Base-by-base conservation (phyloP, 2,888 invertebrate genomes). In the Pristionchus entomophagus region DNA sequence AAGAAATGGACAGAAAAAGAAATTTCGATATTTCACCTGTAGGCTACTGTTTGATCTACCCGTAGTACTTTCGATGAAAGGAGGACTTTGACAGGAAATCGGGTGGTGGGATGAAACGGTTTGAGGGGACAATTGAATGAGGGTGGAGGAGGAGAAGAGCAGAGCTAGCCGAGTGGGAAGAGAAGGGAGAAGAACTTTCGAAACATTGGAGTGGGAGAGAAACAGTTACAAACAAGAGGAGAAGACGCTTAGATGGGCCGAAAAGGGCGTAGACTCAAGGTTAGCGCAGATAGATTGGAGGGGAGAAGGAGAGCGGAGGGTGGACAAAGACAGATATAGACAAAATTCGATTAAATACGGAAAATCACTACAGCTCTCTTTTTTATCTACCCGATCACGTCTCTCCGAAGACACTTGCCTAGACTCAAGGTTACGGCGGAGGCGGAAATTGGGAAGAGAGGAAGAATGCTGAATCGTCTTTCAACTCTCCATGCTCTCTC, bases 41-140 rank as follows among this genome's bases (percentile, higher is more conserved):
- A 65, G 29, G 65, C 65, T 65, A 65, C 35, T 65, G 35, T 65
- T 65, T 65, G 65, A 65, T 65, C 65, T 65, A 65, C 65, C 65
- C 35, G 19, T 6, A 17, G 65, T 35, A 65, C 65, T 65, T 35
- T 17, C 12, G n/a, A n/a, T n/a, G n/a, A n/a, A n/a, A n/a, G n/a
- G n/a, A n/a, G 29, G 29, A 65, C 35, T 65, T 35, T 19, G 35
- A 65, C 22, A 35, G 65, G 65, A 65, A 65, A 65, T 65, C 19
- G 19, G 22, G 35, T 19, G 35, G 26, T 2, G 26, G 56, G 17
- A n/a, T 35, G 35, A 35, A 65, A 65, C 35, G 65, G 65, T 65
- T 73, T 73, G 73, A 45, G 73, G 73, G 73, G 69, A n/a, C 2
- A 81, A 51, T 84, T 85, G 84, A 85, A 84, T 86, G 86, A 85